phyloP scores from a whole-genome alignment of 2,113 vertebrate genomes.

The Sminthopsis crassicaudata region DNA sequence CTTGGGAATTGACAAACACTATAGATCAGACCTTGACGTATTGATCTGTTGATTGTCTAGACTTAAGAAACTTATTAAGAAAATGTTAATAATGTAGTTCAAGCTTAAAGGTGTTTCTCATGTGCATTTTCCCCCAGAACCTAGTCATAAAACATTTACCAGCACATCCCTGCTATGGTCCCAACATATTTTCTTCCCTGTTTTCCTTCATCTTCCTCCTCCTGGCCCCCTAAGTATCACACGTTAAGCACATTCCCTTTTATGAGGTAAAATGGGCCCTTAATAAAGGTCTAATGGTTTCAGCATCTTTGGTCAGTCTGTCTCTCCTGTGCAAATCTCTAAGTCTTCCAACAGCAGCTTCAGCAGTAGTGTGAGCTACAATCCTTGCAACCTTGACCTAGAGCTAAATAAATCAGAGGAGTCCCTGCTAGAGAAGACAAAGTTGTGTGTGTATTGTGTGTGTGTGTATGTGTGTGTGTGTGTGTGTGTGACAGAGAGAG shows the following conservation, averaged over 20 bases:
- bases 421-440: neutral
- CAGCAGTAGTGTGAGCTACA: neutral
- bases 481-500: neutral
- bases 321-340: neutral
- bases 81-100: neutral
- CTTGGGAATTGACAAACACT: neutral
- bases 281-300: neutral
- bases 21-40: neutral
- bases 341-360: neutral
- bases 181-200: neutral
- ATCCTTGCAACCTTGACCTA: neutral
- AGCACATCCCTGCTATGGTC: neutral
- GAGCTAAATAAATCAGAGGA: constrained; percentile 30
- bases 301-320: neutral
- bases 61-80: neutral
- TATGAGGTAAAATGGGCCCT: neutral
- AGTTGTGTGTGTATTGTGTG: neutral
- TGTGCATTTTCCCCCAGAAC: neutral
- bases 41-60: neutral
- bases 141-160: neutral
- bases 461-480: neutral
- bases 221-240: neutral
- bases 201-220: neutral
- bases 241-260: neutral
- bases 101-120: neutral